A percentile compares a stretch with the other conserved stretches of the same genome.
These are phyloP conservation scores for Scelioninae gen. 2 DNA, from an alignment of 2,888 invertebrate species.

Conservation along the genomic window DNA sequence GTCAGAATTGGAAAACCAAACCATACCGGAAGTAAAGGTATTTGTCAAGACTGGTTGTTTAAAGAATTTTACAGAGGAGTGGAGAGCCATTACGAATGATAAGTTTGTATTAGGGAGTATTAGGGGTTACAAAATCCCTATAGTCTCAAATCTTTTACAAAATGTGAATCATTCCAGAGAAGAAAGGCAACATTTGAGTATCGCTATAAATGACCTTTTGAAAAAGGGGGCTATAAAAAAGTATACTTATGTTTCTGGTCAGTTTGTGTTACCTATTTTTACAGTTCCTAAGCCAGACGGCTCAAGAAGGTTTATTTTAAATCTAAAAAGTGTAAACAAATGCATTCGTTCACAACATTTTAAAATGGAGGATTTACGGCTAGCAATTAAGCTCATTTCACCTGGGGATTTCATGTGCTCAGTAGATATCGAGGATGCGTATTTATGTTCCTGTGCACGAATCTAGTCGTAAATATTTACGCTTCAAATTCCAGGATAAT, in stretches of 20 bases:
- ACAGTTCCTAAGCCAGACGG: constrained; percentile 50
- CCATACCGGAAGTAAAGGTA: too few species aligned
- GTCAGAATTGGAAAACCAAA: too few species aligned
- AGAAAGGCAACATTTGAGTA: too few species aligned
- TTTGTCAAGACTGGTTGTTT: constrained; percentile 4
- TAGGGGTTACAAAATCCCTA: constrained; percentile 7
- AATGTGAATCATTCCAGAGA: too few species aligned
- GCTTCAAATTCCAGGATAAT: constrained; percentile 57
- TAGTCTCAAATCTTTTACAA: too few species aligned
- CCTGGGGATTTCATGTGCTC: constrained; percentile 47
- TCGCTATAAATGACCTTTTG: constrained; percentile 2
- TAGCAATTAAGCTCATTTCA: constrained; percentile 38
- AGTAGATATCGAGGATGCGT: constrained; percentile 55
- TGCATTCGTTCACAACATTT: constrained; percentile 47
- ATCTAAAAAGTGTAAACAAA: constrained; percentile 14
- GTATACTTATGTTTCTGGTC: too few species aligned
- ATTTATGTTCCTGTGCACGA: constrained; percentile 56
- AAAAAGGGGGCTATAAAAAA: constrained; percentile 11
- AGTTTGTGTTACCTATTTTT: constrained; percentile 56
- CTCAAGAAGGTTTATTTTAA: constrained; percentile 18
- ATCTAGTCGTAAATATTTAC: constrained; percentile 58
- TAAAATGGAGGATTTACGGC: constrained; percentile 54
- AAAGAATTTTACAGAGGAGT: background rate
- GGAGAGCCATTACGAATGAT: constrained; percentile 6
- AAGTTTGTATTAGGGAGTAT: constrained; percentile 15